These are phyloP conservation scores for Heliconius nattereri DNA, from an alignment of 1,140 invertebrate genomes.

Conservation along the genomic window DNA sequence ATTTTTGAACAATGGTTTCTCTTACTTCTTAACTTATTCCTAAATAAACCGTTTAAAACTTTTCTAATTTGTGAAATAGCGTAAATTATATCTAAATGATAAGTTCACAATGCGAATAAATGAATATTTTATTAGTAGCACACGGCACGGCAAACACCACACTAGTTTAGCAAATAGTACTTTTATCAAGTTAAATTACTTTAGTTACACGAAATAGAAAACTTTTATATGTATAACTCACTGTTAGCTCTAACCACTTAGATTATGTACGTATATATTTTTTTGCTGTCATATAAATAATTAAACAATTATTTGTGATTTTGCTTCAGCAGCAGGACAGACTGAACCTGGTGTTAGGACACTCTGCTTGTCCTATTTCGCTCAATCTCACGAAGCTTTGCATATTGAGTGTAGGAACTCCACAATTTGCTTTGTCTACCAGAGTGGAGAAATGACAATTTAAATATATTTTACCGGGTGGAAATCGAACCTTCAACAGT, in stretches of 20 bases:
- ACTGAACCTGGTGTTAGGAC: too few species aligned
- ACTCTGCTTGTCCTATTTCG: too few species aligned
- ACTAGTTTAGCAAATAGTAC: conserved; percentile 54
- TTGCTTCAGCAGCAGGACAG: too few species aligned
- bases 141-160: conserved; percentile 48
- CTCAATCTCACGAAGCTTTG: too few species aligned
- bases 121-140: conserved; percentile 53
- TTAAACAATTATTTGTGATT: too few species aligned
- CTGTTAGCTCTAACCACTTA: conserved; percentile 30
- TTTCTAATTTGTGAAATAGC: conserved; percentile 49
- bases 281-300: background rate
- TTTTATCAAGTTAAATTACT: conserved; percentile 57
- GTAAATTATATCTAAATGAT: conserved; percentile 48
- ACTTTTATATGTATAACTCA: conserved; percentile 49
- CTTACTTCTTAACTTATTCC: conserved; percentile 28
- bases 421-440: too few species aligned
- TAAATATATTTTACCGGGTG: too few species aligned
- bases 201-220: conserved; percentile 46
- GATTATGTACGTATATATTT: conserved; percentile 40
- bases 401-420: too few species aligned
- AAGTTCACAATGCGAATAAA: conserved; percentile 46
- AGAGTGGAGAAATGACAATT: too few species aligned
- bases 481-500: too few species aligned
- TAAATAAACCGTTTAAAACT: conserved; percentile 49
- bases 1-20: conserved; percentile 18